A percentile compares a stretch with the other conserved stretches of the same genome.
These are phyloP conservation scores for Drosophila santomea DNA, from an alignment of 1,140 invertebrate genomes.

Conservation along the genomic window DNA sequence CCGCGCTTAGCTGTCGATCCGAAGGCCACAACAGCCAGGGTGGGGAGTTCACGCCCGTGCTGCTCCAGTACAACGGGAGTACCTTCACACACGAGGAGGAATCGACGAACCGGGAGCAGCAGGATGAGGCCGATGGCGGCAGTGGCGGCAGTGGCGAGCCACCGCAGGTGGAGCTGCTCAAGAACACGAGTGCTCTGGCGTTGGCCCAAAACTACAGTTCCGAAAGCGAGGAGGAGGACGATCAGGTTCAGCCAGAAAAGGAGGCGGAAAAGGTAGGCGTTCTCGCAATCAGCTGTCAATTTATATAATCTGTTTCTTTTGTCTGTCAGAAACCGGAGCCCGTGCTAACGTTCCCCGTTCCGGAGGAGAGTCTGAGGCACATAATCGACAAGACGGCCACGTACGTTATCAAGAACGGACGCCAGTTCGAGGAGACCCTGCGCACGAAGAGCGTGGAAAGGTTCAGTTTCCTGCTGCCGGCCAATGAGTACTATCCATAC, in stretches of 20 bases:
- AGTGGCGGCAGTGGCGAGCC: not conserved
- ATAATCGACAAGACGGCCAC: conserved; percentile 98
- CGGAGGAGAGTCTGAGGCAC: conserved; percentile 92
- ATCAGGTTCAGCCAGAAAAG: conserved; percentile 56
- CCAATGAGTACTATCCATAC: conserved; percentile 91
- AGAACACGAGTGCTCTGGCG: conserved; percentile 86
- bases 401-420: conserved; percentile 97
- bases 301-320: not conserved
- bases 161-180: conserved; percentile 72
- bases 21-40: conserved; percentile 62
- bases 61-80: conserved; percentile 76
- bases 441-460: conserved; percentile 93
- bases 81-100: conserved; percentile 68
- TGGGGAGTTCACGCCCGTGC: conserved; percentile 68
- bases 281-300: not conserved
- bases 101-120: conserved; percentile 15
- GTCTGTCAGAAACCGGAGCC: conserved; percentile 35
- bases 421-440: conserved; percentile 95
- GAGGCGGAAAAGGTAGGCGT: not conserved
- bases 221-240: conserved; percentile 84
- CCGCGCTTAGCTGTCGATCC: conserved; percentile 60
- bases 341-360: conserved; percentile 86
- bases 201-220: conserved; percentile 87
- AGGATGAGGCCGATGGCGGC: conserved; percentile 23
- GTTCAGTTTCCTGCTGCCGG: conserved; percentile 92